Evolutionary conservation across 2,113 vertebrate species (phyloP).

Genomic region (Silurus asotus): DNA sequence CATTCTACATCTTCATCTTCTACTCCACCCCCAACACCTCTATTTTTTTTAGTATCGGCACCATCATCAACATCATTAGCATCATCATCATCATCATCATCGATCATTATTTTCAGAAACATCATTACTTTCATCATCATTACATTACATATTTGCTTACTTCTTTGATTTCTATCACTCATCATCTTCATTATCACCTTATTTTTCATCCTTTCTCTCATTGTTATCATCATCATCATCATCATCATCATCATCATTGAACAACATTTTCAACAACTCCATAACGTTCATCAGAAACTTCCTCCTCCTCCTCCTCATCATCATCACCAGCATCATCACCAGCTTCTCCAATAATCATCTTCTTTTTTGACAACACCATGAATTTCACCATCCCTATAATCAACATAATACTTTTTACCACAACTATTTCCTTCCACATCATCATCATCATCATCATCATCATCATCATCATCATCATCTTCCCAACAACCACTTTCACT

Average conservation of each 20-base stretch:
- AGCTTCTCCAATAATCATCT: neutral
- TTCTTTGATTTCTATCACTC: neutral
- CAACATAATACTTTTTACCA: too few relatives aligned
- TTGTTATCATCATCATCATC: neutral
- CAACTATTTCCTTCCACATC: neutral
- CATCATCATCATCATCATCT: too few relatives aligned
- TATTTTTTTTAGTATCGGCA: neutral
- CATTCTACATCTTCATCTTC: neutral
- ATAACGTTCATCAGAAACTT: too few relatives aligned
- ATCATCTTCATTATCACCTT: neutral
- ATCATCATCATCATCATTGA: neutral
- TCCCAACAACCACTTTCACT: neutral
- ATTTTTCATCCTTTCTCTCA: neutral
- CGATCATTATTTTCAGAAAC: neutral
- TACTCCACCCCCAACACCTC: neutral
- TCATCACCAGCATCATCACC: neutral
- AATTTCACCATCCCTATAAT: neutral
- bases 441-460: neutral
- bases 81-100: neutral
- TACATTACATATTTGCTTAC: too few relatives aligned
- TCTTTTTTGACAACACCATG: neutral
- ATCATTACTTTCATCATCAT: too few relatives aligned
- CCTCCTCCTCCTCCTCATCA: neutral
- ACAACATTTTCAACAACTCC: too few relatives aligned
- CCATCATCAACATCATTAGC: neutral